phyloP scores from a whole-genome alignment of 2,888 invertebrate genomes.

The Tridacna crocea region DNA sequence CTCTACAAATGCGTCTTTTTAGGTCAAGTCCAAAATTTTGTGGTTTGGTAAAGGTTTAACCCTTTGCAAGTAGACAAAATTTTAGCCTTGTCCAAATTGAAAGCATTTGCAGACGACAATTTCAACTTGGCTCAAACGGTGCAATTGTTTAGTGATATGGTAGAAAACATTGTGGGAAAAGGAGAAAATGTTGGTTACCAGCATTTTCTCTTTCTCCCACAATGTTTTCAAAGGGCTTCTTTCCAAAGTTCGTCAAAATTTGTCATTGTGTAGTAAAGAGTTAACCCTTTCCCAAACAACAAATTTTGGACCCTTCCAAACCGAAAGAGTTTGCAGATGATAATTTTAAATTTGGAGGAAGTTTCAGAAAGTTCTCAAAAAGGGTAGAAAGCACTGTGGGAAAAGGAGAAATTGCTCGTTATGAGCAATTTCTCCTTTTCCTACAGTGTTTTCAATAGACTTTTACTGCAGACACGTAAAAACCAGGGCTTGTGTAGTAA shows the following conservation, averaged over 20 bases:
- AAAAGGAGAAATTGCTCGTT: not conserved
- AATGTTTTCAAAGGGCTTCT: not conserved
- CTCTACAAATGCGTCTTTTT: not conserved
- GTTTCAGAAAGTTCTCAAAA: not conserved
- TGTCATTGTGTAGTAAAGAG: not conserved
- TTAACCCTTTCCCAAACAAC: not conserved
- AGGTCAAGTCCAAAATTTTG: not conserved
- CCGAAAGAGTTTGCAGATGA: not conserved
- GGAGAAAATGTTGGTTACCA: not conserved
- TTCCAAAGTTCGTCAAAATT: not conserved
- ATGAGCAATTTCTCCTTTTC: not conserved
- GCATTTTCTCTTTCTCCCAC: not conserved
- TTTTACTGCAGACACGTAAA: not conserved
- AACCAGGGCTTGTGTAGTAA: not conserved
- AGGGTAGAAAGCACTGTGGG: not conserved
- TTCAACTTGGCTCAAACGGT: not conserved
- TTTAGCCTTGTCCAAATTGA: no score
- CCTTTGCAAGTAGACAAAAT: not conserved
- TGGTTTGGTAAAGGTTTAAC: no score
- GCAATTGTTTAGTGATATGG: not conserved
- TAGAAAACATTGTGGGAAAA: not conserved
- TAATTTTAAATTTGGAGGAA: not conserved
- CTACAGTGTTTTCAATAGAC: not conserved
- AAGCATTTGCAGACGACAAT: no score
- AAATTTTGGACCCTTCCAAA: not conserved